Evolutionary conservation across 2,888 invertebrate genomes (phyloP), one percentile per base, ranked within the genome.

Genomic region (Uloborus plumipes): DNA sequence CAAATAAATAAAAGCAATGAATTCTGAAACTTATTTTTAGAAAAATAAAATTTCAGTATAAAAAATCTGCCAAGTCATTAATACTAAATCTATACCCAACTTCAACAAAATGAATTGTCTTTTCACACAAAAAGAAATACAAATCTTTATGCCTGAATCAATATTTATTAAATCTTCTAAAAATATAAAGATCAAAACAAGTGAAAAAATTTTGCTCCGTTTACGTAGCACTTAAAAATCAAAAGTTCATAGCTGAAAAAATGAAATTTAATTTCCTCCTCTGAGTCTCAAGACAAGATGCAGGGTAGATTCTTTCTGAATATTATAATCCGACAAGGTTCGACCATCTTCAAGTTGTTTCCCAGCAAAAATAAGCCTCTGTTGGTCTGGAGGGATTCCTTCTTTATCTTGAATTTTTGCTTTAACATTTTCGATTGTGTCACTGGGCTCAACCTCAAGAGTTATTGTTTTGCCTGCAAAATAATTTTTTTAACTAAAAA

Each of bases 381-480:
- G 95, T 89, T 96, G 95, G 89, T 95, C 95, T 85, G 95, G 95
- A 3, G 95, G 95, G 87, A 96, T 95, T 72, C 95, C 96, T 89
- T 96, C 95, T 89, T 96, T 96, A 87, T 96, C 95, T 88, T 95
- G 95, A 87, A 96, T 96, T 89, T 96, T 95, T 0, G 94, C 94
- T 89, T 97, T 97, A 58, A 97, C 96, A 93, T 97, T 96, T 91
- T 97, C 96, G 87, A 97, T 96, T 15, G 95, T 94, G 89, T 97
- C 96, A 0, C 95, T 95, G 77, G 96, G 94, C 90, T 96, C 96
- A 85, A 95, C 95, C 91, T 95, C 95, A 84, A 95, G 92, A 89
- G 95, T 95, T 89, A 96, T 96, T 89, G 96, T 96, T 90, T 96
- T 97, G 88, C 95, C 95, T 87, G 95, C 65, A 96, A 92, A 64